Evolutionary conservation across 2,797 vertebrate species (phyloP).

Genomic region (Emys orbicularis): DNA sequence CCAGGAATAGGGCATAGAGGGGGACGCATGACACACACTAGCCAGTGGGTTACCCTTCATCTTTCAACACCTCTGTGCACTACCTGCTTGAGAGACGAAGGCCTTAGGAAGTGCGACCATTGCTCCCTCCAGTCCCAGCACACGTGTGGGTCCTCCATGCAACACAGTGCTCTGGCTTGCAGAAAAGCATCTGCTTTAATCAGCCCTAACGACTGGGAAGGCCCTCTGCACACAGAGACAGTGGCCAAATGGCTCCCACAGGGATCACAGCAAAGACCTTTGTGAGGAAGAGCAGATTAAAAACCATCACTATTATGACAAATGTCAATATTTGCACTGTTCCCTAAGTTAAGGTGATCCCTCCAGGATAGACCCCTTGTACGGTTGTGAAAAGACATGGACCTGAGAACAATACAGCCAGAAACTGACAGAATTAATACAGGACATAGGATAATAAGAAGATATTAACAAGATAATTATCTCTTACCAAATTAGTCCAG

Average conservation of each 20-base stretch:
- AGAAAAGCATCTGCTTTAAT: not conserved
- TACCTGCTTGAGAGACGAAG: not conserved
- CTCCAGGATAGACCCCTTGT: conserved; percentile 49
- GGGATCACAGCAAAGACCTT: not conserved
- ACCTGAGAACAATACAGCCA: conserved; percentile 65
- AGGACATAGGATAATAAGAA: conserved; percentile 73
- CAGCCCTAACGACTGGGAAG: not conserved
- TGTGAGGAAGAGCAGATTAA: not conserved
- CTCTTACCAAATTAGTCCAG: conserved; percentile 76
- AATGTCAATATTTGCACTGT: conserved; percentile 71
- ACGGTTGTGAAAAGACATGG: conserved; percentile 61
- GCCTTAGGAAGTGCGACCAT: not conserved
- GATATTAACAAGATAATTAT: conserved; percentile 79
- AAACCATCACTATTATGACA: conserved; percentile 33
- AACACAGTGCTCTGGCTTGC: not conserved
- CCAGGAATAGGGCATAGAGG: not conserved
- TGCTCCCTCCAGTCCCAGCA: not conserved
- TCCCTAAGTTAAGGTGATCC: conserved; percentile 48
- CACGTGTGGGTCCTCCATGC: not conserved
- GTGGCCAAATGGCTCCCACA: conserved; percentile 20
- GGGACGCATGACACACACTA: not conserved
- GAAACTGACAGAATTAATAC: conserved; percentile 74
- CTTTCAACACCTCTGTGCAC: not conserved
- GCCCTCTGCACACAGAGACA: fast-evolving
- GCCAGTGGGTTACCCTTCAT: not conserved